Base-by-base conservation (phyloP, 1,140 invertebrate genomes). In the Platyscapa corneri region DNA sequence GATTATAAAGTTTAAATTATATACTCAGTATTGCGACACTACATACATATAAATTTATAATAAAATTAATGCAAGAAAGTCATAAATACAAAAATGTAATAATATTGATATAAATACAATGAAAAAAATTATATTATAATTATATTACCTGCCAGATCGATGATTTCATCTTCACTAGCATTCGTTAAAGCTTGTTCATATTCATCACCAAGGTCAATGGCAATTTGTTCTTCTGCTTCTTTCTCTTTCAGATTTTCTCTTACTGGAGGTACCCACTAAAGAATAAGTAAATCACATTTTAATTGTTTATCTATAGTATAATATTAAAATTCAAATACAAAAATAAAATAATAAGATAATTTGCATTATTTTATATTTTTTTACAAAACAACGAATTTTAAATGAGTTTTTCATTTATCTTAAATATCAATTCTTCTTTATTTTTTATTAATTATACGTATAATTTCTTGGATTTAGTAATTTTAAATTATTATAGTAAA, bases 121-220 rank as follows among this genome's bases (percentile, higher is more conserved):
- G 7, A 53, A 14, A 46, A 20, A 27, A 18, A 65, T 37, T 65
- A 83, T 65, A 72, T 77, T 84, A 83, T 86, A 49, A 8, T 34
- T 64, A 49, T 20, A 53, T 93, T 94, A 98, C 98, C 98, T 90
- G 99, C 99, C 89, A 99, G 95, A 95, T 99, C 99, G 89, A 99
- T 99, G 87, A 99, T 97, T 95, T 99, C 99, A 94, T 99, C 98
- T 94, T 99, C 99, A 87, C 97, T 96, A 60, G 99, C 99, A 88
- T 95, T 94, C 30, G 94, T 95, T 32, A 99, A 94, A n/a, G 99
- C 98, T 90, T 96, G 95, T 93, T 99, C 98, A 93, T 98, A 99
- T 92, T 99, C 98, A 92, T 99, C 98, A 87, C 98, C 98, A 88
- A 99, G 94, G 93, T 98, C 97, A 89, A 98, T 97, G 74, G 97